Evolutionary conservation across 2,113 vertebrate genomes (phyloP), one percentile per base, ranked within the genome.

Genomic region (Gavialis gangeticus): DNA sequence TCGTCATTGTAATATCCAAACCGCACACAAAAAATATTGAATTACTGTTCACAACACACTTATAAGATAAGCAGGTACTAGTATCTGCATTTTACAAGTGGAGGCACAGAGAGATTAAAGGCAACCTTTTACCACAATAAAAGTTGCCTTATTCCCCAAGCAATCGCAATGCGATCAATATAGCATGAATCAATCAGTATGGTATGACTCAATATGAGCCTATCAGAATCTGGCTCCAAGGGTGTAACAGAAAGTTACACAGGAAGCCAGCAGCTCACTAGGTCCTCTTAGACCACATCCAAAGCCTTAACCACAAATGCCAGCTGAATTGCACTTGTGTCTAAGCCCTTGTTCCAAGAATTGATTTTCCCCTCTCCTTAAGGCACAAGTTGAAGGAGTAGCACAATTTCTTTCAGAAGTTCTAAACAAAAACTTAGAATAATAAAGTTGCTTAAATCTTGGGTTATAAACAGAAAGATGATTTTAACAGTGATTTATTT

Each of bases 241-340:
- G 0, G 3, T 15, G 17, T 82, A 85, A 86, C 64, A 86, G 60
- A 88, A 95, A 82, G 75, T 95, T 54, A 73, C 16, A 66, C 24
- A 63, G 71, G 59, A 93, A 92, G 75, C 77, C 71, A 88, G 64
- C 30, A 69, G 75, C 58, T 67, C 12, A 46, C n/a, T 84, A 67
- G 67, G 15, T 21, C 15, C 25, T 57, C n/a, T 63, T 85, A 55
- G 87, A 17, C 93, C 80, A 56, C 56, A 87, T 81, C 64, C 85
- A 90, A 4, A 75, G 27, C 13, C 86, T 88, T 86, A 89, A 86
- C n/a, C 58, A 17, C 28, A 75, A 78, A n/a, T 46, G 75, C 15
- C 64, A 87, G 82, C 60, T 90, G 75, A 95, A 84, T 28, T 37
- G 46, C 59, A n/a, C 84, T 89, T 69, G 11, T 89, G 91, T 93